Conservation (phyloP, 2,888 invertebrate species). For the Diarsia dahlii region DNA sequence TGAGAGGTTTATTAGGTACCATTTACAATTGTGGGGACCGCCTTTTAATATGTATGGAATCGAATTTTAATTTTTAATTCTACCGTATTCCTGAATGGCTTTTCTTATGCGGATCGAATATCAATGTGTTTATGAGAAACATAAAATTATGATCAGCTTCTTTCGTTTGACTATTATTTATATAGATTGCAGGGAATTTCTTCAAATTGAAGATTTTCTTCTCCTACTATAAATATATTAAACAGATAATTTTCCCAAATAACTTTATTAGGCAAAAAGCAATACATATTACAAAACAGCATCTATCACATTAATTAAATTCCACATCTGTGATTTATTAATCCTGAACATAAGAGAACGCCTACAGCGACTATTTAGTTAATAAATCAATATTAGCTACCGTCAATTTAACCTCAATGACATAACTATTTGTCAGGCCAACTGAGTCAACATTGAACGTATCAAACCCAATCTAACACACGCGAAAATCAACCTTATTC, state of each 20-base stretch:
- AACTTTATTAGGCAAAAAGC: not conserved
- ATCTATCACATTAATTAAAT: slow-evolving; percentile 10
- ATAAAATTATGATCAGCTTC: not conserved
- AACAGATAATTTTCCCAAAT: not conserved
- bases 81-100: not conserved
- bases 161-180: not conserved
- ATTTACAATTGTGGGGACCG: not conserved
- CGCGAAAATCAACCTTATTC: slow-evolving; percentile 39
- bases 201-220: not conserved
- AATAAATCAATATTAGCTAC: slow-evolving; percentile 72
- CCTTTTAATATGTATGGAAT: not conserved
- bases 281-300: not conserved
- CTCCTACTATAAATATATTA: not conserved
- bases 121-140: no score
- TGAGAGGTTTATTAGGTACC: slow-evolving; percentile 14
- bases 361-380: slow-evolving; percentile 46
- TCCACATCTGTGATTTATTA: slow-evolving; percentile 42
- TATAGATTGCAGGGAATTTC: not conserved
- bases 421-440: slow-evolving; percentile 71
- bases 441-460: slow-evolving; percentile 70
- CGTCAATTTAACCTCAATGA: slow-evolving; percentile 69
- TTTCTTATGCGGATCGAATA: not conserved
- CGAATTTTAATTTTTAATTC: not conserved
- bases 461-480: slow-evolving; percentile 19
- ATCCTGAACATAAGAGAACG: slow-evolving; percentile 38